phyloP scores from a whole-genome alignment of 2,888 invertebrate genomes.

The Pemphredon lugubris region DNA sequence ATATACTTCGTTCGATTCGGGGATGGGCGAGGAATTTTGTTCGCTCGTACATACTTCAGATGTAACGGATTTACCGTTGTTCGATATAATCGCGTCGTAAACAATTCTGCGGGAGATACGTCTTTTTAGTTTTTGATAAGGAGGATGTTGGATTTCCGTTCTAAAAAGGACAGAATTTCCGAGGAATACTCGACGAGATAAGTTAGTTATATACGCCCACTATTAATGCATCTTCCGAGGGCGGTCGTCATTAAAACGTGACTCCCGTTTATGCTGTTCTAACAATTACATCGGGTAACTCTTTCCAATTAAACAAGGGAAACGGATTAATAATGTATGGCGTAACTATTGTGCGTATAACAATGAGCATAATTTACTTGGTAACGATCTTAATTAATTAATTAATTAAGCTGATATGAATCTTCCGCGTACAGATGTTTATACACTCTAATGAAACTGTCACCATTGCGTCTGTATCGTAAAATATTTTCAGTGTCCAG shows the following conservation, averaged over 20 bases:
- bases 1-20: too few relatives aligned
- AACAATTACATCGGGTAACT: conserved; percentile 2
- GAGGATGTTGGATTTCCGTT: conserved; percentile 58
- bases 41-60: too few relatives aligned
- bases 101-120: background rate
- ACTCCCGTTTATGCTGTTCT: background rate
- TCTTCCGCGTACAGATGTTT: conserved; percentile 1
- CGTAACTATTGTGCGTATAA: background rate
- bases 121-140: too few relatives aligned
- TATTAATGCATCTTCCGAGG: conserved; percentile 7
- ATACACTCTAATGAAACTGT: too few relatives aligned
- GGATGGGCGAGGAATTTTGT: too few relatives aligned
- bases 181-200: conserved; percentile 45
- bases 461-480: too few relatives aligned
- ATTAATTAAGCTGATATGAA: background rate
- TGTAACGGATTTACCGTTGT: background rate
- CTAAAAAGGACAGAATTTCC: conserved; percentile 39
- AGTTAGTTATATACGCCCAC: conserved; percentile 46
- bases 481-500: too few relatives aligned
- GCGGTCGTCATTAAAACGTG: background rate
- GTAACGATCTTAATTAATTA: conserved; percentile 3
- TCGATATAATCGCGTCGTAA: background rate
- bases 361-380: background rate
- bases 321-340: background rate
- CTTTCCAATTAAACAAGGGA: conserved; percentile 14